Evolutionary conservation across 2,113 vertebrate genomes (phyloP), one percentile per base, ranked within the genome.

Genomic region (Apteryx mantelli): DNA sequence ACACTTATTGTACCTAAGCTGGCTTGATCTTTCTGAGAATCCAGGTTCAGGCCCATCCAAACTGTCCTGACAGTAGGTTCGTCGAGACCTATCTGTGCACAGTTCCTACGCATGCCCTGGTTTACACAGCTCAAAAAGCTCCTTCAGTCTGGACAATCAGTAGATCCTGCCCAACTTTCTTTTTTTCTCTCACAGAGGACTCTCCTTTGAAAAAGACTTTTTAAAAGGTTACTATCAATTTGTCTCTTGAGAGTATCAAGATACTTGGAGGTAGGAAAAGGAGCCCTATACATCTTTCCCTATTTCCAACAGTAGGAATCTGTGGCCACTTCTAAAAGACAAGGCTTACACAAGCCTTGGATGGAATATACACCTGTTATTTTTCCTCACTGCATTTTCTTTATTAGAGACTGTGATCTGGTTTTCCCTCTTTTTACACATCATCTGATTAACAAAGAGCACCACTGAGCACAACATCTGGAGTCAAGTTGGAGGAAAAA

Each of bases 271-370:
- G 24, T 21, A 70, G 40, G 66, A 88, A 40, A 3, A 60, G 9
- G 9, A 82, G 6, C 5, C 5, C 5, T 46, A 14, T 2, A 53
- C 0, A 5, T 34, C n/a, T 12, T 53, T 2, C 5, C 20, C 52
- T 53, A 32, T 52, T 91, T 75, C 58, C 25, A 60, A 28, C 30
- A 64, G 21, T 1, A 36, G 16, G 13, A 75, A 50, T 46, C 38
- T 71, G 10, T 71, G 48, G 13, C n/a, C 40, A 64, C 9, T 42
- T 75, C 46, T 64, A 30, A 64, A 48, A 65, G n/a, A 32, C 6
- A 42, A 64, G 38, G 24, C 21, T 58, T 65, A 42, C 15, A 55
- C 48, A 15, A 74, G 30, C 32, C 53, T 42, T 53, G 18, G 11
- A 36, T 36, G 6, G 8, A 52, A 12, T 11, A 44, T 12, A 18